phyloP scores from a whole-genome alignment of 2,113 vertebrate genomes.

The Thunnus maccoyii region DNA sequence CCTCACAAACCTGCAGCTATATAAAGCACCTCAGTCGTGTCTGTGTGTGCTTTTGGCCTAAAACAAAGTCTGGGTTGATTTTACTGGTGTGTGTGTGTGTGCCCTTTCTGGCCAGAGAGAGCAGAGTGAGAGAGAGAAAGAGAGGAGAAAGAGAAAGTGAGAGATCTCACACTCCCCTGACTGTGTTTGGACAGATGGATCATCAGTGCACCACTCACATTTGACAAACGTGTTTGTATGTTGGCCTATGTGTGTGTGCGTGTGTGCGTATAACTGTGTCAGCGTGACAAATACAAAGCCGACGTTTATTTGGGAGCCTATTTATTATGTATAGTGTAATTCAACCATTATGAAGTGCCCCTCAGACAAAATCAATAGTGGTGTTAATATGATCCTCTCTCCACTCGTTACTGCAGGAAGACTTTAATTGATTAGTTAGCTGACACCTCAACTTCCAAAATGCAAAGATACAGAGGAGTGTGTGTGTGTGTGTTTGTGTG shows the following conservation, averaged over 20 bases:
- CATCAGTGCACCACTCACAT: slow-evolving; percentile 66
- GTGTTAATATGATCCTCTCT: slow-evolving; percentile 77
- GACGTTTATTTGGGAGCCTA: slow-evolving; percentile 54
- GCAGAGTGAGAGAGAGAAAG: slow-evolving; percentile 16
- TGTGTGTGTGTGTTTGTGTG: neutral
- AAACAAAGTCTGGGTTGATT: slow-evolving; percentile 74
- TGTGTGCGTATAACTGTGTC: slow-evolving; percentile 17
- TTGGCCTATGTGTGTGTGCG: slow-evolving; percentile 8
- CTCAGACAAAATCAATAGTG: slow-evolving; percentile 76
- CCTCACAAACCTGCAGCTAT: slow-evolving; percentile 31
- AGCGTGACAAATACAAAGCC: slow-evolving; percentile 54
- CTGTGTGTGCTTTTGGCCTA: slow-evolving; percentile 54
- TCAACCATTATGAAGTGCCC: slow-evolving; percentile 61
- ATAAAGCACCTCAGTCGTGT: slow-evolving; percentile 37
- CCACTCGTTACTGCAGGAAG: slow-evolving; percentile 72
- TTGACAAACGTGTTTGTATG: slow-evolving; percentile 66
- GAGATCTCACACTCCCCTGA: slow-evolving; percentile 61
- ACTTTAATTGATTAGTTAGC: slow-evolving; percentile 75
- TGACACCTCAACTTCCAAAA: slow-evolving; percentile 61
- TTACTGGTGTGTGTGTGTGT: slow-evolving; percentile 43
- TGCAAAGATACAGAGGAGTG: slow-evolving; percentile 17
- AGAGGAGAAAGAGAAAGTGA: neutral
- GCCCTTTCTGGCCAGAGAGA: slow-evolving; percentile 47
- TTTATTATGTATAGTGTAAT: slow-evolving; percentile 77
- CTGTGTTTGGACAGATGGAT: slow-evolving; percentile 81